These are phyloP conservation scores for Meghimatium bilineatum DNA, from an alignment of 2,888 invertebrate species.

Conservation along the genomic window DNA sequence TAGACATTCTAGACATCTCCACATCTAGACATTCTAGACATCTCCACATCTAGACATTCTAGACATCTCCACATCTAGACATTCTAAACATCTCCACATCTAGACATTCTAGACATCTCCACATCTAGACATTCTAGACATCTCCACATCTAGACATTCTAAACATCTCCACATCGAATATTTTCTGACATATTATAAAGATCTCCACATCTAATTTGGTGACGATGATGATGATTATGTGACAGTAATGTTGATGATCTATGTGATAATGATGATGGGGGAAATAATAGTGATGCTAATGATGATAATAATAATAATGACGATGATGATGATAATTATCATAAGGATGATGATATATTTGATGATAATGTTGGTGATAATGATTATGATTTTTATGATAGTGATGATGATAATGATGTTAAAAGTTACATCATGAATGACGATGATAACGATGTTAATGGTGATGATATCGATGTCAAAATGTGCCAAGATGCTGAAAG, in stretches of 20 bases:
- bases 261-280: not conserved
- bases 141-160: too few relatives aligned
- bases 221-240: not conserved
- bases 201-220: not conserved
- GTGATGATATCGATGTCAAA: not conserved
- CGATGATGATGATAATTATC: not conserved
- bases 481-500: too few relatives aligned
- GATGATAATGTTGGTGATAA: not conserved
- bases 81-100: too few relatives aligned
- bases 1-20: too few relatives aligned
- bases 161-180: too few relatives aligned
- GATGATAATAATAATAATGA: not conserved
- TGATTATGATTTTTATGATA: not conserved
- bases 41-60: too few relatives aligned
- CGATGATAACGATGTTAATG: conserved; percentile 6
- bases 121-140: too few relatives aligned
- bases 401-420: not conserved
- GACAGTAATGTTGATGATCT: not conserved
- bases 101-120: too few relatives aligned
- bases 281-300: not conserved
- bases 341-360: not conserved
- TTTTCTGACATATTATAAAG: too few relatives aligned
- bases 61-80: too few relatives aligned
- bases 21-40: too few relatives aligned
- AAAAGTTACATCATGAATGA: not conserved